Conservation (phyloP, 2,113 vertebrate species). For the Xiphophorus hellerii region DNA sequence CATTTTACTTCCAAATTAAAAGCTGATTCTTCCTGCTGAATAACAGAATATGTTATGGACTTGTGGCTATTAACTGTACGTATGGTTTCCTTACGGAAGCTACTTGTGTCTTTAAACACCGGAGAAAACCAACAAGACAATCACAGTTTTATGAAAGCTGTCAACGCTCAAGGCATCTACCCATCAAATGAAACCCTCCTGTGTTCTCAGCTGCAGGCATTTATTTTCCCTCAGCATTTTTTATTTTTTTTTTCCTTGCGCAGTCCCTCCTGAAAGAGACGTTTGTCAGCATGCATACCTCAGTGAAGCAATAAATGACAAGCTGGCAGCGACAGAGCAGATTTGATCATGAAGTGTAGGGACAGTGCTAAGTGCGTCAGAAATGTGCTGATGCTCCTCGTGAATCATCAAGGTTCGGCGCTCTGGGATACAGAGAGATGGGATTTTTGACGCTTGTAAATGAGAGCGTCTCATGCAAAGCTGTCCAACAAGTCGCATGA, state of each 20-base stretch:
- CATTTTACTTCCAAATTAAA: slow-evolving; percentile 11
- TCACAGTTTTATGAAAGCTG: slow-evolving; percentile 62
- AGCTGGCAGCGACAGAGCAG: slow-evolving; percentile 54
- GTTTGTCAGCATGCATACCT: slow-evolving; percentile 43
- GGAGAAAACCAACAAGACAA: slow-evolving; percentile 60
- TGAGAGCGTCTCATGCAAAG: slow-evolving; percentile 6
- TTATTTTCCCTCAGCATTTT: slow-evolving; percentile 42
- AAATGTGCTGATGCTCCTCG: slow-evolving; percentile 48
- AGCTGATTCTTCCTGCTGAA: background rate
- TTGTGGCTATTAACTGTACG: slow-evolving; percentile 21
- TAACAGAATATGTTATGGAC: slow-evolving; percentile 5
- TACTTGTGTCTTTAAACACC: slow-evolving; percentile 48
- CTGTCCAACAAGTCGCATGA: slow-evolving; percentile 6
- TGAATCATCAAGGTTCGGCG: slow-evolving; percentile 23
- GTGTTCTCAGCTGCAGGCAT: slow-evolving; percentile 49
- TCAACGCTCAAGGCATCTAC: slow-evolving; percentile 58
- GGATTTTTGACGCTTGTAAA: slow-evolving; percentile 20
- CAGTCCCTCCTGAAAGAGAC: slow-evolving; percentile 39
- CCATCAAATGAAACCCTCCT: slow-evolving; percentile 56
- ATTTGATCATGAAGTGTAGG: slow-evolving; percentile 45
- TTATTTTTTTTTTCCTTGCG: background rate
- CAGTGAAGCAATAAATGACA: slow-evolving; percentile 62
- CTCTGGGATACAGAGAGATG: slow-evolving; percentile 23
- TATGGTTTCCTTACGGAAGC: slow-evolving; percentile 37
- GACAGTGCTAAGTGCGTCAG: slow-evolving; percentile 16